Evolutionary conservation across 2,113 vertebrate species (phyloP).

Genomic region (Bos taurus): DNA sequence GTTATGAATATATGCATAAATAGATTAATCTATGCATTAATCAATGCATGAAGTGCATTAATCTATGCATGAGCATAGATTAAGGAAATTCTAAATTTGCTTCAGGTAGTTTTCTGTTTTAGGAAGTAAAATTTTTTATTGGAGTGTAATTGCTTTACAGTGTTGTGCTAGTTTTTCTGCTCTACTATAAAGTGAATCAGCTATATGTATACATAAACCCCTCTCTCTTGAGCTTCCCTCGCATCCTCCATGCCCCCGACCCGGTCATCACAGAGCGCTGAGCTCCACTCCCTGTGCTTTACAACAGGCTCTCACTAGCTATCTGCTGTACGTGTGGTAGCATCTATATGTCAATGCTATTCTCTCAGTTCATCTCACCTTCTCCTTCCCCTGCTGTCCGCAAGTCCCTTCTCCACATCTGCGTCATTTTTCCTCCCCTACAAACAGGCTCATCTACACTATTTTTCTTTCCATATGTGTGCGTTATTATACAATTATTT

Average conservation of each 20-base stretch:
- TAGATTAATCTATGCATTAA: neutral
- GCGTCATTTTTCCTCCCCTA: neutral
- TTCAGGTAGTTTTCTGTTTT: neutral
- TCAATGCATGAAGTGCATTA: neutral
- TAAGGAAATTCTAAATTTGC: neutral
- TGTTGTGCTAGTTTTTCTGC: neutral
- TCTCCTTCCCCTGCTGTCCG: neutral
- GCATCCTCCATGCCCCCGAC: neutral
- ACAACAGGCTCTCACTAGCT: neutral
- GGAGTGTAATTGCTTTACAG: neutral
- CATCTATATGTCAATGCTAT: neutral
- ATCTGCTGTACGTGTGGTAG: neutral
- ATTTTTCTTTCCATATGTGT: neutral
- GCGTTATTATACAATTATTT: neutral
- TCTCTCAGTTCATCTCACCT: neutral
- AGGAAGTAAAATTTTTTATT: neutral
- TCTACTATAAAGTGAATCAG: neutral
- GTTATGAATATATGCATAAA: neutral
- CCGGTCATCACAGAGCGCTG: neutral
- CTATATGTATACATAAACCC: fast-evolving
- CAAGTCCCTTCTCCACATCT: neutral
- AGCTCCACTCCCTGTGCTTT: neutral
- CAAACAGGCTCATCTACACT: neutral
- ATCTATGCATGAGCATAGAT: neutral
- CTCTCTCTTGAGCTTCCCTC: neutral